phyloP scores from a whole-genome alignment of 2,888 invertebrate species.

The Ophion obscuratus region DNA sequence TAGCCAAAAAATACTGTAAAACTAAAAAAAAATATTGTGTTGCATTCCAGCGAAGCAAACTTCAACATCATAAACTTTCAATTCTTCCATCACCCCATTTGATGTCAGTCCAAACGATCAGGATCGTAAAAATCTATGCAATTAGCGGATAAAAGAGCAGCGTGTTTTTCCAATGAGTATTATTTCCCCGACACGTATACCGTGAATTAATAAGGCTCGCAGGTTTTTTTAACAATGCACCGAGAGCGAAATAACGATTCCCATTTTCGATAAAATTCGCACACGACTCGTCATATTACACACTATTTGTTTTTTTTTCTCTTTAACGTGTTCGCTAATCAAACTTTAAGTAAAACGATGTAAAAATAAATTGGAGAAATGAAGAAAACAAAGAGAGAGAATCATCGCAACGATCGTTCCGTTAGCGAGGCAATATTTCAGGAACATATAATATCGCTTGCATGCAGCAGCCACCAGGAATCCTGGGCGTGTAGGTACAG shows the following conservation, averaged over 20 bases:
- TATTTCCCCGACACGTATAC: not conserved
- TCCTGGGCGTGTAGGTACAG: slow-evolving; percentile 29
- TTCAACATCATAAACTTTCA: not conserved
- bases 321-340: not conserved
- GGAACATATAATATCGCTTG: slow-evolving; percentile 61
- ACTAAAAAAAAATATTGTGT: too few relatives aligned
- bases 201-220: not conserved
- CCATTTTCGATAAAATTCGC: slow-evolving; percentile 1
- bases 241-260: not conserved
- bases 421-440: slow-evolving; percentile 57
- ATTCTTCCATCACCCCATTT: not conserved
- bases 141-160: not conserved
- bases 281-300: not conserved
- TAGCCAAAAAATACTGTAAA: too few relatives aligned
- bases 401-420: slow-evolving; percentile 51
- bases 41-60: too few relatives aligned
- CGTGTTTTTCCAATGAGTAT: not conserved
- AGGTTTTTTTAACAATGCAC: not conserved
- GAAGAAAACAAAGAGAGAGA: not conserved
- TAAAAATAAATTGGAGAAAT: slow-evolving; percentile 4
- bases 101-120: not conserved
- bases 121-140: not conserved
- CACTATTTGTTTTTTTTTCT: not conserved
- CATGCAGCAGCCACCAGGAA: slow-evolving; percentile 54
- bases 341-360: slow-evolving; percentile 3